Evolutionary conservation across 1,140 invertebrate genomes (phyloP), one percentile per base, ranked within the genome.

Genomic region (Zeugodacus cucurbitae): DNA sequence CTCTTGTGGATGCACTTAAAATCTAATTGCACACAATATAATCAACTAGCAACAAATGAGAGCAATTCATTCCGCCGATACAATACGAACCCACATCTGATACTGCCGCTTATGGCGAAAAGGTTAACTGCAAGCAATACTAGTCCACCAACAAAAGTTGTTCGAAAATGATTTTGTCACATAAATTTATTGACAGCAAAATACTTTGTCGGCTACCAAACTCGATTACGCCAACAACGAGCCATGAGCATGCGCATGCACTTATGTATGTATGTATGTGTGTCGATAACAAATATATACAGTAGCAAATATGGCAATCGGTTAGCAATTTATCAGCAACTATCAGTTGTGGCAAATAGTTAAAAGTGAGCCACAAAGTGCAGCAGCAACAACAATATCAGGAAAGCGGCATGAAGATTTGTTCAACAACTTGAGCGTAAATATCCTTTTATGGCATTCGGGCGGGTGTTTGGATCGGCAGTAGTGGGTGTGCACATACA

Each of bases 81-180:
- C 17, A 74, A 41, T 22, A 74, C 37, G 44, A 0, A n/a, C 1
- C 2, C 37, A 44, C 34, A 41, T 5, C 22, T 41, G 4, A 74
- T 22, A 74, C 7, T 7, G 48, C n/a, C 3, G 41, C 74, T 14
- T 14, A 8, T 78, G n/a, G n/a, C 41, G 7, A 78, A 48, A 29
- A 78, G 34, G 74, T 48, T 48, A 78, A 78, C 34, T 7, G 41
- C 41, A 48, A 26, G 41, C 41, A 26, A n/a, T 17, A 4, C 20
- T n/a, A 29, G n/a, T 17, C 74, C 41, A 78, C 41, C 41, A 78
- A 78, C 48, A 41, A 78, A 48, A 78, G 0, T 54, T 54, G 8
- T 54, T 29, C 74, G 74, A 82, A 82, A 82, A 82, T 54, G 44
- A 82, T 82, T 82, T 82, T 54, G 74, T 82, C 74, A 82, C 74